phyloP scores from a whole-genome alignment of 1,140 invertebrate species.

The Colletes gigas region DNA sequence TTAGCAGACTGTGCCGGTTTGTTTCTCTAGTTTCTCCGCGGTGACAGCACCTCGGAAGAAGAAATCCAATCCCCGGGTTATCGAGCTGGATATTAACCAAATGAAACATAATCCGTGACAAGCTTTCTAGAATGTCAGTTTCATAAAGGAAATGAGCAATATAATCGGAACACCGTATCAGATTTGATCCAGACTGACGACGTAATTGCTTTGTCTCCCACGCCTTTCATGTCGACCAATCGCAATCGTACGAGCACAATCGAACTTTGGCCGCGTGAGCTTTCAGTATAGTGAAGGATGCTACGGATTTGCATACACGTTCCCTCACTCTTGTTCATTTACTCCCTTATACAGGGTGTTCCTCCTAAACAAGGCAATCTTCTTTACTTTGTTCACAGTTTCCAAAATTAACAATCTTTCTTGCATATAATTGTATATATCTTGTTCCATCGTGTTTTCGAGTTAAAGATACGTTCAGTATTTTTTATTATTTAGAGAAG shows the following conservation, averaged over 20 bases:
- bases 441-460: too few relatives aligned
- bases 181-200: constrained; percentile 16
- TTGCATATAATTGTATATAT: too few relatives aligned
- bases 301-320: constrained; percentile 22
- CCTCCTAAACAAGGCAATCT: too few relatives aligned
- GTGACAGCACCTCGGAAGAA: neutral
- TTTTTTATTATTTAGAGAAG: too few relatives aligned
- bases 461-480: too few relatives aligned
- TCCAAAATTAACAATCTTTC: too few relatives aligned
- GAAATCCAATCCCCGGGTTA: neutral
- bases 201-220: constrained; percentile 44
- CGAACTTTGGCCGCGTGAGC: constrained; percentile 16
- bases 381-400: too few relatives aligned
- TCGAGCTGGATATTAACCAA: constrained; percentile 1
- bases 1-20: neutral
- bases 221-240: constrained; percentile 34
- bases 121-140: constrained; percentile 16
- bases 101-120: neutral
- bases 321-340: constrained; percentile 23
- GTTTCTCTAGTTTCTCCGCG: too few relatives aligned
- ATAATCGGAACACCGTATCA: constrained; percentile 24
- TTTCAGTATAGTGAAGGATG: constrained; percentile 8
- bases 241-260: constrained; percentile 18
- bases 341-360: neutral
- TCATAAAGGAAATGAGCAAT: constrained; percentile 32